Base-by-base conservation (phyloP, 1,140 invertebrate genomes). In the Hestina assimilis region DNA sequence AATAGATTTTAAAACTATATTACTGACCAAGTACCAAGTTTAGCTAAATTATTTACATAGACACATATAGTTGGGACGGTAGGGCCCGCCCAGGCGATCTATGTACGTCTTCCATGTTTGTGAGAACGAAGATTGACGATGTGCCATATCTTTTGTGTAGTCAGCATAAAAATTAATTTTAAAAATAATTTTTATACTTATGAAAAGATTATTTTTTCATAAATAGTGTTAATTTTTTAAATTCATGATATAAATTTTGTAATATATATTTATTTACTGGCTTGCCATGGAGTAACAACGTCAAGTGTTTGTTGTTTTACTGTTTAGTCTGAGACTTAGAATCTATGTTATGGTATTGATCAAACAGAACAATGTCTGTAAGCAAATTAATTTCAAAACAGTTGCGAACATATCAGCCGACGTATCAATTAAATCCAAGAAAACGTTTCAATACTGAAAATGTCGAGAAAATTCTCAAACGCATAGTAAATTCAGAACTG, bases 361-460 rank as follows among this genome's bases (percentile, higher is more conserved):
- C 63, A 72, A 79, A 83, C 76, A 62, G 43, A 41, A 51, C 47
- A 60, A 63, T 38, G 33, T 80, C 82, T 70, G 60, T 75, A 53
- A 62, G 43, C 17, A 78, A 75, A 55, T 58, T 66, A 19, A 5
- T 50, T 43, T 41, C 66, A 19, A 83, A 83, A 74, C 83, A 87
- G 81, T 61, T 83, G 9, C 70, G 79, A 62, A 81, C 62, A n/a
- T 85, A 83, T 63, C 87, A 87, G 55, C 88, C 88, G 1, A 87
- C 89, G 0, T 89, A 88, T 59, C 77, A 83, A 48, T 52, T 89
- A 3, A 72, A 80, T 41, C 61, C 89, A 15, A 82, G 70, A 59
- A 82, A 79, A 45, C 72, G 47, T 24, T 89, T 89, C 53, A 75
- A 79, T 58, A 59, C 56, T n/a, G 80, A 84, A 38, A 72, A 73